Evolutionary conservation across 2,113 vertebrate species (phyloP).

Genomic region (Caloenas nicobarica): DNA sequence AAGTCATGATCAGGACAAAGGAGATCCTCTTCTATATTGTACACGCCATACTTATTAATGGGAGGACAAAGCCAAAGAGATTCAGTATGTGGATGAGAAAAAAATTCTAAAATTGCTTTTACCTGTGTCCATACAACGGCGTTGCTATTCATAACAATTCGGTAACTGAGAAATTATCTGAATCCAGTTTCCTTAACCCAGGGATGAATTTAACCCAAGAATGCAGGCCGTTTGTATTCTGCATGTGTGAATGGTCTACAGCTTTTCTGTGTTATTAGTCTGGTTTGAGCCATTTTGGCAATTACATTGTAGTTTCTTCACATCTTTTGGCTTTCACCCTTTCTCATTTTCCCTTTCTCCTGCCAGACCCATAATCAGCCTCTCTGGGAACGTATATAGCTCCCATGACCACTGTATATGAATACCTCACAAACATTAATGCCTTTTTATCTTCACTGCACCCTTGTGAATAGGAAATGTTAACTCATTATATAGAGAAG

Average conservation of each 20-base stretch:
- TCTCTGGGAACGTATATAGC: background rate
- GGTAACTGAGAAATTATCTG: background rate
- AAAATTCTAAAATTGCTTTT: background rate
- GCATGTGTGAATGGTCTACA: background rate
- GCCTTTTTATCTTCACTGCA: background rate
- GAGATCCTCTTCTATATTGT: background rate
- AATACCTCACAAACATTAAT: background rate
- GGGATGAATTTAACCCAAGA: background rate
- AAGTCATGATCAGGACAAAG: background rate
- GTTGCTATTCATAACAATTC: background rate
- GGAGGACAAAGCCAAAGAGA: background rate
- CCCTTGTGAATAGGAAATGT: background rate
- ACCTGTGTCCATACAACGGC: background rate
- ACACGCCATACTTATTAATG: background rate
- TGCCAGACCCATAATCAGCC: background rate
- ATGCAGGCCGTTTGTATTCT: background rate
- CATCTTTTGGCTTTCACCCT: background rate
- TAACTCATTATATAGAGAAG: background rate
- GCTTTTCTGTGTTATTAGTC: slow-evolving; percentile 11
- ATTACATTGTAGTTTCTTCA: slow-evolving; percentile 12
- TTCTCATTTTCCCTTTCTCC: background rate
- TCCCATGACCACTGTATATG: background rate
- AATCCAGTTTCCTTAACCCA: background rate
- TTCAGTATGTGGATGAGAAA: background rate
- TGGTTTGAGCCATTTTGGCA: slow-evolving; percentile 17